Base-by-base conservation (phyloP, 2,797 vertebrate species). In the Gorsachius magnificus region DNA sequence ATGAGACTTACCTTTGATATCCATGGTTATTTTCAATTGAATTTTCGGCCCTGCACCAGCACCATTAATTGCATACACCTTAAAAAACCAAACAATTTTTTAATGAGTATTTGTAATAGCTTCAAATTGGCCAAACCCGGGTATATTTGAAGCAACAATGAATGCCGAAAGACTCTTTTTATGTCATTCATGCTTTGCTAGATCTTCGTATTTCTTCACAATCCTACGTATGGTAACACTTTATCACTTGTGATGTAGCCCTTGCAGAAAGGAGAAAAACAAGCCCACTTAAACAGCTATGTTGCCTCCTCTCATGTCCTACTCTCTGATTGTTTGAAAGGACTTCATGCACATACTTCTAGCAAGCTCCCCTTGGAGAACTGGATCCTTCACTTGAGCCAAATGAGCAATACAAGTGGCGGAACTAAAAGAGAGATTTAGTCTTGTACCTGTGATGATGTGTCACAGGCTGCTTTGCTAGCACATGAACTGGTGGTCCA, bases 51-150 rank as follows among this genome's bases (percentile, higher is more conserved):
- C 99, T 74, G 98, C 97, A 35, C 99, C 99, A 56, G 99, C 99
- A 54, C 98, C 97, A 48, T 99, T 99, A 91, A 98, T 98, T 33
- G 99, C 99, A 95, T 99, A 99, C 87, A 99, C 98, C 99, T 99
- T 93, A 84, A 98, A 97, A 92, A 79, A 41, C 3, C 9, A 90
- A 82, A 90, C 10, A 60, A 6, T 80, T 77, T 58, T 93, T 85
- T 50, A 94, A 53, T 77, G 5, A 77, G 3, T 68, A 77, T 54
- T 64, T 90, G 41, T 24, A 85, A 63, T 76, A 71, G 19, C 28
- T 71, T 94, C 71, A 71, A 28, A 54, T 43, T 38, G 53, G 35
- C 20, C 50, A 88, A 9, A 68, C n/a, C 35, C 58, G 51, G 41
- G 68, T 78, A 69, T 43, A 74, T 38, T 72, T 65, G 77, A 89